Conservation (phyloP, 1,140 invertebrate genomes). For the Lepidurus packardi region DNA sequence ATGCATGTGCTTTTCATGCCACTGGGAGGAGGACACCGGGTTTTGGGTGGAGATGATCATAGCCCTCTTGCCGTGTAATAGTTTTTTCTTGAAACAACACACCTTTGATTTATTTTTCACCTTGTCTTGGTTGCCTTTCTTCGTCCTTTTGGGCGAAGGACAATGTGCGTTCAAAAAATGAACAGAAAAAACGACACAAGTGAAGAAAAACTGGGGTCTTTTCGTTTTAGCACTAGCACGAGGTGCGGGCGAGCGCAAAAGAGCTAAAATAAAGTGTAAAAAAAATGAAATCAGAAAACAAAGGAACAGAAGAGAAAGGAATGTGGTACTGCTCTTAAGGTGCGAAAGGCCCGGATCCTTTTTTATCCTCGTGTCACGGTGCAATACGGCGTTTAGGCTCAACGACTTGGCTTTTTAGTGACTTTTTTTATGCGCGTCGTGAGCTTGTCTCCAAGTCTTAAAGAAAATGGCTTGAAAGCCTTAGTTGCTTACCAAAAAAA, state of each 20-base stretch:
- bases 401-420: slow-evolving; percentile 9
- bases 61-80: background rate
- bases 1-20: background rate
- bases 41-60: slow-evolving; percentile 22
- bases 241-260: no score
- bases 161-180: no score
- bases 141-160: no score
- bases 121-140: no score
- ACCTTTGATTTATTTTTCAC: background rate
- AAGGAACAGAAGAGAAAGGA: background rate
- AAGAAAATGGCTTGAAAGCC: background rate
- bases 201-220: background rate
- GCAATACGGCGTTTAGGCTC: slow-evolving; percentile 13
- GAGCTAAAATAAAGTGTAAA: no score
- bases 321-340: background rate
- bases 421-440: slow-evolving; percentile 2
- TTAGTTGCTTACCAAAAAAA: background rate
- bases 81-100: slow-evolving; percentile 13
- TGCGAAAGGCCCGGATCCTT: background rate
- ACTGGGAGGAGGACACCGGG: slow-evolving; percentile 1
- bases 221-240: background rate
- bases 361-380: slow-evolving; percentile 5
- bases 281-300: no score
- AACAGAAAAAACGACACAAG: background rate
- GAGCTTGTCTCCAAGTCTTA: background rate